These are phyloP conservation scores for Zaprionus nigranus DNA, from an alignment of 1,140 invertebrate species.

Conservation along the genomic window DNA sequence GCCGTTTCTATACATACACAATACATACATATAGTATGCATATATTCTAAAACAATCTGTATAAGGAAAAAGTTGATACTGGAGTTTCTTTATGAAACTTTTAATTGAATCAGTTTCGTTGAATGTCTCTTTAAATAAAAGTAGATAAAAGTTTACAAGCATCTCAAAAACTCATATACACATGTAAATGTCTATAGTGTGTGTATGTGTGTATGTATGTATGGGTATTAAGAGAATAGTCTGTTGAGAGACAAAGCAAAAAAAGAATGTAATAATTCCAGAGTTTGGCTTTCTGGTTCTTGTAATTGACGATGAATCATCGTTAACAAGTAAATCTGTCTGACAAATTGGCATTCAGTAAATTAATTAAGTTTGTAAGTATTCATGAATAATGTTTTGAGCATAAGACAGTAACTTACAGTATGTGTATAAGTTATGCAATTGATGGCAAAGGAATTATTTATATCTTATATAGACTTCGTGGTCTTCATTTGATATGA, in stretches of 20 bases:
- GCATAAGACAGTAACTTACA: neutral
- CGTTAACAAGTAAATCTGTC: neutral
- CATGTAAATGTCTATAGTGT: neutral
- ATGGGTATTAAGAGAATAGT: neutral
- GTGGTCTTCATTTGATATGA: no score
- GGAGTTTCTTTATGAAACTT: constrained; percentile 7
- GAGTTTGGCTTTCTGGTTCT: neutral
- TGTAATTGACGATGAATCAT: constrained; percentile 3
- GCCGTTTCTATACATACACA: neutral
- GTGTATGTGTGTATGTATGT: neutral
- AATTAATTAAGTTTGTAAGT: neutral
- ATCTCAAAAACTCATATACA: neutral
- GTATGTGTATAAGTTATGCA: no score
- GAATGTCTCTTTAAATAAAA: neutral
- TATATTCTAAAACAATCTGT: constrained; percentile 1
- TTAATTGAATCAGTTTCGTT: neutral
- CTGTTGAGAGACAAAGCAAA: neutral
- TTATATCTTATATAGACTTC: no score
- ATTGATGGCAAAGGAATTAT: no score
- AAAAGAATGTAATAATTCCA: neutral
- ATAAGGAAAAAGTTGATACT: neutral
- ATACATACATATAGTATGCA: neutral
- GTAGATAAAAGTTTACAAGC: constrained; percentile 5
- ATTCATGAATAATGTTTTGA: neutral
- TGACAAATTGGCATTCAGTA: neutral